Percentiles rank a stretch among this genome's conserved stretches.
Conservation (phyloP, 2,888 invertebrate genomes). For the Drosophila mettleri region DNA sequence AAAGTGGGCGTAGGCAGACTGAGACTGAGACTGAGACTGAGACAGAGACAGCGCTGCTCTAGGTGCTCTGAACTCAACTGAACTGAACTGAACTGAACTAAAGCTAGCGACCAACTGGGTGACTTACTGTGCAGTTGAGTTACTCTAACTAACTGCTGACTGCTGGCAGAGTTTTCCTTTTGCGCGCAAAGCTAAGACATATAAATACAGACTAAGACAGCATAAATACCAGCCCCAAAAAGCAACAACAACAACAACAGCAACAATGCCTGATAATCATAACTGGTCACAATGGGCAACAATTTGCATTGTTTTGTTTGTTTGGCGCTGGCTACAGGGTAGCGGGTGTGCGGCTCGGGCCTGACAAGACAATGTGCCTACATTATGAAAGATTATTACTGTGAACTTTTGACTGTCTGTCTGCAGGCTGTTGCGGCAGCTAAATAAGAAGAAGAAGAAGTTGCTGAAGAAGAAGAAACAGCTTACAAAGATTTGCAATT, state of each 20-base stretch:
- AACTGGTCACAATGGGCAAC: conserved; percentile 73
- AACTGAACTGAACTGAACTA: conserved; percentile 41
- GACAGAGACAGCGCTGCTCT: conserved; percentile 41
- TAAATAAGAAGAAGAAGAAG: neutral
- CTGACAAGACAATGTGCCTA: conserved; percentile 43
- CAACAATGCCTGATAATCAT: conserved; percentile 71
- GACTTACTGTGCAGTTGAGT: conserved; percentile 48
- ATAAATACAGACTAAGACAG: conserved; percentile 41
- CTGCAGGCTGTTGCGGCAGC: conserved; percentile 8
- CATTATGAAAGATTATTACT: conserved; percentile 71
- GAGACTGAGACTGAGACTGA: conserved; percentile 9
- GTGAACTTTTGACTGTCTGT: conserved; percentile 55
- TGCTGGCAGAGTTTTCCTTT: conserved; percentile 29
- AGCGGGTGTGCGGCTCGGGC: conserved; percentile 2
- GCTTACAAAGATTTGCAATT: conserved; percentile 2
- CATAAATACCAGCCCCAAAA: conserved; percentile 37
- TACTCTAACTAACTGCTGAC: conserved; percentile 16
- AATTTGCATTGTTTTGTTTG: conserved; percentile 60
- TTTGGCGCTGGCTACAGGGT: neutral
- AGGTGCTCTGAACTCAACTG: conserved; percentile 68
- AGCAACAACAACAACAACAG: conserved; percentile 36
- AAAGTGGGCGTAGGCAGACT: conserved; percentile 35
- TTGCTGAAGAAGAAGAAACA: neutral
- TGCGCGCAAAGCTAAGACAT: conserved; percentile 32
- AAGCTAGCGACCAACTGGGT: conserved; percentile 46